Base-by-base conservation (phyloP, 2,113 vertebrate species). In the Cyprinodon brontotheroides region DNA sequence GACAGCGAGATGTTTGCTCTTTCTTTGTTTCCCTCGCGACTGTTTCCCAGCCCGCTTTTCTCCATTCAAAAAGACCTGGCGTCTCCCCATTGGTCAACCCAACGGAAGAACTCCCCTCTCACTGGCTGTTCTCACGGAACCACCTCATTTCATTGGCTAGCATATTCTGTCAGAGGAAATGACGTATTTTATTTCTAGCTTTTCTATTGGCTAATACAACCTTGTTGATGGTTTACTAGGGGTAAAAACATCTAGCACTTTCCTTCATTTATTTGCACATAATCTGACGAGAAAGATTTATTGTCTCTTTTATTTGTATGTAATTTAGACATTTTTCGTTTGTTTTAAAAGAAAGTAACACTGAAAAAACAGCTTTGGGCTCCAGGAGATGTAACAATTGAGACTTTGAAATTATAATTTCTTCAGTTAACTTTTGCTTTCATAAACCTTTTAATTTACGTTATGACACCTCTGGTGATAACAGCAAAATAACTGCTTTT, bases 1-100 rank as follows among this genome's bases (percentile, higher is more conserved):
- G 7, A 29, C 11, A 5, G 15, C 57, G 22, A 38, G n/a, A 48
- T 39, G 41, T 37, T 53, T 0, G 0, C 75, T 3, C 38, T 39
- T 3, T 40, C 86, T 89, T 89, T 87, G 89, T 89, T 92, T 91
- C 90, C 87, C 90, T 88, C 88, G 86, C 79, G 83, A 92, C 89
- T 85, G 69, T 47, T 61, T 13, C 69, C 38, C 0, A 85, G 65
- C 83, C 90, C 91, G 91, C 92, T 88, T 87, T 84, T 76, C 71
- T 61, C 8, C 64, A 65, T 94, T 94, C 88, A 94, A 94, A 94
- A 84, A 66, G 37, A 71, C 59, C 37, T 63, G 45, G 10, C 36
- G 59, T 70, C 75, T 8, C 79, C 78, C 77, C 15, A 94, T 92
- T 92, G 92, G 93, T 17, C 68, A n/a, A 75, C 4, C 3, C 11